phyloP scores from a whole-genome alignment of 2,113 vertebrate genomes.

The Alouatta palliata region DNA sequence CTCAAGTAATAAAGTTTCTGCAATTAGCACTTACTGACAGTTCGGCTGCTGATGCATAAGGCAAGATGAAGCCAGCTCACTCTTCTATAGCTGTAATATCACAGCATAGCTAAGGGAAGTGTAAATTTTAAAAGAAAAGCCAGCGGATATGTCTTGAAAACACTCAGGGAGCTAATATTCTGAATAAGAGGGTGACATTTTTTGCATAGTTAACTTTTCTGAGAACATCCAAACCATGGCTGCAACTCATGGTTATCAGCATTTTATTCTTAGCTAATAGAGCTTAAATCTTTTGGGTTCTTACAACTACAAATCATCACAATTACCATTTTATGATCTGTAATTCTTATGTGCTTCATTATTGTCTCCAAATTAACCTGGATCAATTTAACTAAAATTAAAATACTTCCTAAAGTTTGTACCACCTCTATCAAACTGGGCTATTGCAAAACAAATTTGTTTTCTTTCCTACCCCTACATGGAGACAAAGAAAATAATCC shows the following conservation, averaged over 20 bases:
- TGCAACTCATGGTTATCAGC: not conserved
- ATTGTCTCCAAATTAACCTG: conserved; percentile 21
- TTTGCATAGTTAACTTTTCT: conserved; percentile 46
- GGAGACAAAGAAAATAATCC: not conserved
- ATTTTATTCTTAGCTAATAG: conserved; percentile 47
- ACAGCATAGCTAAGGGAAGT: not conserved
- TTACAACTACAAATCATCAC: not conserved
- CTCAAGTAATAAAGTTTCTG: conserved; percentile 75
- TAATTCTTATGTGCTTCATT: not conserved
- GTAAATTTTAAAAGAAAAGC: conserved; percentile 49
- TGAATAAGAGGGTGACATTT: conserved; percentile 50
- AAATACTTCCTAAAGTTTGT: not conserved
- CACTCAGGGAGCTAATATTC: conserved; percentile 28
- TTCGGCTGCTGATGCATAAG: not conserved
- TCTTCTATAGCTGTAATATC: not conserved
- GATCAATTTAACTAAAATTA: conserved; percentile 25
- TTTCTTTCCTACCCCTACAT: not conserved
- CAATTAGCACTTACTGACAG: conserved; percentile 68
- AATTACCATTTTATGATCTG: not conserved
- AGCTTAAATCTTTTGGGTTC: not conserved
- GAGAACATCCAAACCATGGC: not conserved
- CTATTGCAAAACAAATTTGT: not conserved
- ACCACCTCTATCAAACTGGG: not conserved
- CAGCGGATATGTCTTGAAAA: conserved; percentile 42
- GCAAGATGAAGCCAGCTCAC: not conserved